Base-by-base conservation (phyloP, 2,888 invertebrate genomes). In the Erebia ligea region DNA sequence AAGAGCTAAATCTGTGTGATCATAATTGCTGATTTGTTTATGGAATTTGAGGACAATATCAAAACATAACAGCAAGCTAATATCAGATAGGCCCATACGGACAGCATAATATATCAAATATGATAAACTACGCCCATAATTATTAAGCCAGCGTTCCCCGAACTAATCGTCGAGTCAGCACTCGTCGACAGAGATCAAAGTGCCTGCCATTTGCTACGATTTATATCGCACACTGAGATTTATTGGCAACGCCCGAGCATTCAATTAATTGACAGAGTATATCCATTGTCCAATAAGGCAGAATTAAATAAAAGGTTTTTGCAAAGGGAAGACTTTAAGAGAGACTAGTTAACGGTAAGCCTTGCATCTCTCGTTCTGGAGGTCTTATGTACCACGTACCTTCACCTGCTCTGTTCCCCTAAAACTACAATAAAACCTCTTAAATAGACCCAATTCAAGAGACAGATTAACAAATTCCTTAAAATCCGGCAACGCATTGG, bases 231-330 rank as follows among this genome's bases (percentile, higher is more conserved):
- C 40, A 62, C 52, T 34, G 34, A 71, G 61, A 73, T 71, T 71
- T 68, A 70, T 73, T 70, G 66, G 57, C 68, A 67, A 21, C 40
- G 62, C 45, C 40, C n/a, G 58, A 69, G 52, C 52, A 73, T 67
- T 64, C n/a, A 56, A 67, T 73, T 75, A 78, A 76, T 78, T 78
- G 75, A 75, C 71, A 75, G 75, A 69, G 45, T 62, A 48, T 62
- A 48, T 62, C 62, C 62, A 42, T 42, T 59, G 59, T 42, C 11
- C 40, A 62, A 62, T 62, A 62, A 62, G 62, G 21, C 45, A 21
- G 42, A 42, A 19, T 42, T 42, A 45, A 61, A 61, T 61, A 61
- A 52, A 17, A 62, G n/a, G 50, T 48, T 48, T 67, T 63, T 40
- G 21, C n/a, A 59, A 63, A 50, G 17, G 45, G 45, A 50, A 10